These are phyloP conservation scores for Phoeniculus purpureus DNA, from an alignment of 2,797 vertebrate genomes.

Conservation along the genomic window DNA sequence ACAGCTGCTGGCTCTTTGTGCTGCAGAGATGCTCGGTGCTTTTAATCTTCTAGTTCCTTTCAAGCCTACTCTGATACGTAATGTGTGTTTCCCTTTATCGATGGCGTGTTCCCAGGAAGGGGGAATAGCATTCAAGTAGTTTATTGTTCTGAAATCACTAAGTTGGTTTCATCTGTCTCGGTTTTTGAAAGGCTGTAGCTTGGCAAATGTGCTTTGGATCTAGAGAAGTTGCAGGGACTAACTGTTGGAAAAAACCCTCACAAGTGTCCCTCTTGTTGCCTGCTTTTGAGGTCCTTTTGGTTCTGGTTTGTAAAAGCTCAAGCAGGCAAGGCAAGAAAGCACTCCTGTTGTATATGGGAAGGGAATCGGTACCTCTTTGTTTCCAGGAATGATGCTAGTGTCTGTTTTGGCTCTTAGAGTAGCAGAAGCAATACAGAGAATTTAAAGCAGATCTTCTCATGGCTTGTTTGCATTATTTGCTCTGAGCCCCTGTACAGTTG, in stretches of 20 bases:
- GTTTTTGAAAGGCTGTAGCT: neutral
- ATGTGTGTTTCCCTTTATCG: neutral
- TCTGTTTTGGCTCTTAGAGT: too few species aligned
- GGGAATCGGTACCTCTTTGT: too few species aligned
- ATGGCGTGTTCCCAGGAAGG: neutral
- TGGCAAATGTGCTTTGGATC: neutral
- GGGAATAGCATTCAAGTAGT: neutral
- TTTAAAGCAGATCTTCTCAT: too few species aligned
- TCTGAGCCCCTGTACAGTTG: too few species aligned
- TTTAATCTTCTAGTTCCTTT: conserved; percentile 32
- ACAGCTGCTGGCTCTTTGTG: conserved; percentile 31
- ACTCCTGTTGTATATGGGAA: neutral
- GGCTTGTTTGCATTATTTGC: too few species aligned
- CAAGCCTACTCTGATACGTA: neutral
- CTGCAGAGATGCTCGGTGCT: neutral
- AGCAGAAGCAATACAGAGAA: too few species aligned
- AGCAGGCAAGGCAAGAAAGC: neutral
- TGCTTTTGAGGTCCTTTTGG: neutral
- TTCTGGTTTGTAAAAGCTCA: conserved; percentile 1
- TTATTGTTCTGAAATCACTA: conserved; percentile 12
- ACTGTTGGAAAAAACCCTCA: neutral
- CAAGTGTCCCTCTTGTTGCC: neutral
- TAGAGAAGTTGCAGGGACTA: neutral
- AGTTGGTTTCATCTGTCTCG: neutral
- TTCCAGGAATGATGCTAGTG: too few species aligned